Base-by-base conservation (phyloP, 2,113 vertebrate genomes). In the Apeltes quadracus region DNA sequence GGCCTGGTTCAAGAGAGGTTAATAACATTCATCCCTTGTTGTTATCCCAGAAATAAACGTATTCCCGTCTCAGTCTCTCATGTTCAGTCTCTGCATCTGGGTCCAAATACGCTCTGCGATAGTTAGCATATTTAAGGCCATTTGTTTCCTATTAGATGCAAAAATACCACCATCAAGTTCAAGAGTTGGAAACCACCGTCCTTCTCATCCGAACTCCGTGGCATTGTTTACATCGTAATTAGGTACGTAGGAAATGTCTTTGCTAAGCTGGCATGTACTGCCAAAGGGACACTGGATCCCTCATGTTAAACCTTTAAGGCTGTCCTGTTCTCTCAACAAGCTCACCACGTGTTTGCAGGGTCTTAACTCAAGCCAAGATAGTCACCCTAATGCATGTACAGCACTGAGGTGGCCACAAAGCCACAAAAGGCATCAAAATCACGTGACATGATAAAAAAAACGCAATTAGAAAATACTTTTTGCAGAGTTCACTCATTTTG, bases 341-440 rank as follows among this genome's bases (percentile, higher is more conserved):
- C 63, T 82, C 71, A 64, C 61, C 79, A 64, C 76, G 70, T 75
- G 78, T 61, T 29, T 64, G 46, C 51, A 77, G 67, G 75, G 65
- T 73, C 58, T 77, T 81, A 39, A 78, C 76, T 68, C 43, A 72
- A 59, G 59, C 62, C 51, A 44, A 67, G n/a, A 53, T 20, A 59
- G 61, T 41, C 54, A 13, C 38, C 69, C 46, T 69, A 51, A 62
- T 71, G 12, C 59, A 72, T 68, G 20, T 25, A 13, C 59, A 44
- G 23, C 9, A 43, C 7, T 65, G 27, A 36, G 77, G 59, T 44
- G 50, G n/a, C 27, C 50, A 34, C 8, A 58, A 25, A 69, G 25
- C 39, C 66, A 53, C 59, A 70, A 58, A 77, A 63, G 64, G 14
- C 69, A 78, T 18, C 13, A 18, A 29, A 55, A 25, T 65, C 44